Evolutionary conservation across 2,888 invertebrate genomes (phyloP), one percentile per base, ranked within the genome.

Genomic region (Odontomyia ornata): DNA sequence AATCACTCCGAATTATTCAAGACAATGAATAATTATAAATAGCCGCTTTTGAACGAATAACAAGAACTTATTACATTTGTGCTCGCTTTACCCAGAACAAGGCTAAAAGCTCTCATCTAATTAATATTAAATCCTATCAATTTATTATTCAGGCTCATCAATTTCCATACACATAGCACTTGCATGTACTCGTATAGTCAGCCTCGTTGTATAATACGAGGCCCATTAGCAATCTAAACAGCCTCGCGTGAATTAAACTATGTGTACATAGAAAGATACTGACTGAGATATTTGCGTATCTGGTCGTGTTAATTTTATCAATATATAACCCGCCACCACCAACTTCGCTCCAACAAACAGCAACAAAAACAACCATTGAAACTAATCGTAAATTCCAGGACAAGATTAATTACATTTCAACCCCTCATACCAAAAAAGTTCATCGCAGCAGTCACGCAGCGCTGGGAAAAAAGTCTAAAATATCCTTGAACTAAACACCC

Each of bases 351-450:
- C 52, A 18, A 25, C 21, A 18, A 65, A 65, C n/a, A 65, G 11
- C n/a, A 36, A 18, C 47, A 69, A 69, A 47, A 47, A 36, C 47
- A 47, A 47, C 21, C 28, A 47, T 18, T 7, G 47, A 30, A 25
- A 47, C 69, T 47, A 11, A 47, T 47, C 27, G 69, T 69, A 46
- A 47, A 69, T 47, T 69, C 47, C 13, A 47, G 65, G 69, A 69
- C 69, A 69, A 69, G 69, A 69, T 69, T 69, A 69, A 69, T 69
- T 69, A 25, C 69, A 69, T 15, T 30, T 30, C 65, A 36, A 18
- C 65, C 65, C 36, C 36, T 9, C 36, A n/a, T 9, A 36, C 36
- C 36, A 36, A 9, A 36, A 36, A 36, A 9, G 3, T 27, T 15
- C 36, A 36, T 3, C 60, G 25, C 25, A 25, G 21, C 60, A 21